Percentiles rank a stretch among this genome's conserved stretches.
Conservation (phyloP, 2,113 vertebrate species). For the Pterocles burchelli region DNA sequence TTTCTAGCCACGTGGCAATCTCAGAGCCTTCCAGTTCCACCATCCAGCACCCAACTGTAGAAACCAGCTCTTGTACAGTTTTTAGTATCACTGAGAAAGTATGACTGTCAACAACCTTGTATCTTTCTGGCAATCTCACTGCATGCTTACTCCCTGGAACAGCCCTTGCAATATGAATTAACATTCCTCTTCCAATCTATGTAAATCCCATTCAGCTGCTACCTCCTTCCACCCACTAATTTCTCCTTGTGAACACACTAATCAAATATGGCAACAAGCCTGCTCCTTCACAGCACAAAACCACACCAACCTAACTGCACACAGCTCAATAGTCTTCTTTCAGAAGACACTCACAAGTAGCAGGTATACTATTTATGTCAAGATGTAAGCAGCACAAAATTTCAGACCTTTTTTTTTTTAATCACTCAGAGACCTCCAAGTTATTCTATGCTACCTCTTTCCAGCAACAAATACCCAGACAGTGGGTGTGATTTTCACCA, state of each 20-base stretch:
- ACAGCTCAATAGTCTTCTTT: background rate
- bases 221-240: conserved; percentile 4
- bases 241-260: background rate
- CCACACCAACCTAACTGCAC: background rate
- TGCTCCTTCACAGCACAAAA: background rate
- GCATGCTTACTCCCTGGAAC: background rate
- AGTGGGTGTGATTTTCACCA: background rate
- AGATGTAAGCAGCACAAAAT: background rate
- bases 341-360: background rate
- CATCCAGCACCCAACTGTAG: background rate
- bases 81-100: background rate
- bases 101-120: background rate
- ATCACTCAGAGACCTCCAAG: background rate
- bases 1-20: background rate
- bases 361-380: background rate
- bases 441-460: background rate
- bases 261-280: background rate
- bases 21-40: background rate
- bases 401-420: background rate
- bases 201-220: background rate
- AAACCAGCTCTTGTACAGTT: background rate
- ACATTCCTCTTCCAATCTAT: background rate
- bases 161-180: background rate
- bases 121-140: background rate
- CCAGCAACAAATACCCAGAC: background rate